Percentiles rank a stretch among this genome's conserved stretches.
Evolutionary conservation across 2,113 vertebrate species (phyloP).

Genomic region (Xyliphius kryptos): DNA sequence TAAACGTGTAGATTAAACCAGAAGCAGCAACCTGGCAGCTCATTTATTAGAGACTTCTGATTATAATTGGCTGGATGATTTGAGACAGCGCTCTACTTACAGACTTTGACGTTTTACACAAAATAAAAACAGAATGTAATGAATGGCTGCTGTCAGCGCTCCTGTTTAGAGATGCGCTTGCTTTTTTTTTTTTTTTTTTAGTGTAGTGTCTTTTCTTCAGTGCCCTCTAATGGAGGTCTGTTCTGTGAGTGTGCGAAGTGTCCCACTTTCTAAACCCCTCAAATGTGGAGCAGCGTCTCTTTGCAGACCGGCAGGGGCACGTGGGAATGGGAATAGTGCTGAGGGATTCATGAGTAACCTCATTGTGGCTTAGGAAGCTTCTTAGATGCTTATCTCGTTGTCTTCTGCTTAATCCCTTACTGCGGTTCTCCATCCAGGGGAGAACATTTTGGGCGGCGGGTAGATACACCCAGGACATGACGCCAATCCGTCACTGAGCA

Average conservation of each 20-base stretch:
- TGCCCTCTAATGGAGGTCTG: slow-evolving; percentile 30
- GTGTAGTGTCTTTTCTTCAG: slow-evolving; percentile 16
- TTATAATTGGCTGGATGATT: neutral
- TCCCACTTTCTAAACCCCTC: slow-evolving; percentile 34
- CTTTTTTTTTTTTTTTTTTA: slow-evolving; percentile 4
- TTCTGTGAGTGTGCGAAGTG: slow-evolving; percentile 25
- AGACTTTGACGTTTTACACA: no score
- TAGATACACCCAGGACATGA: no score
- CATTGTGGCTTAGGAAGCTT: slow-evolving; percentile 17
- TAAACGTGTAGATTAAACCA: slow-evolving; percentile 24
- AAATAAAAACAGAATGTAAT: no score
- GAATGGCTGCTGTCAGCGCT: neutral
- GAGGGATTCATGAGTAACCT: slow-evolving; percentile 6
- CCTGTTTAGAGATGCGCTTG: slow-evolving; percentile 15
- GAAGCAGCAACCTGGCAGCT: neutral
- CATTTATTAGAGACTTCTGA: neutral
- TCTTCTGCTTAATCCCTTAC: neutral
- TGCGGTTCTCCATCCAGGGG: no score
- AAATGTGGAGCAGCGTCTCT: slow-evolving; percentile 34
- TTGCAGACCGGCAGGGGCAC: slow-evolving; percentile 17
- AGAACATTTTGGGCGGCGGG: no score
- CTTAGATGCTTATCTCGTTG: slow-evolving; percentile 9
- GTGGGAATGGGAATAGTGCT: slow-evolving; percentile 11
- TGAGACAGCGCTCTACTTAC: neutral
- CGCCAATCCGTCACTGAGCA: no score